A percentile compares a stretch with the other conserved stretches of the same genome.
phyloP scores from a whole-genome alignment of 2,888 invertebrate genomes.

The Palloptera scutellata region DNA sequence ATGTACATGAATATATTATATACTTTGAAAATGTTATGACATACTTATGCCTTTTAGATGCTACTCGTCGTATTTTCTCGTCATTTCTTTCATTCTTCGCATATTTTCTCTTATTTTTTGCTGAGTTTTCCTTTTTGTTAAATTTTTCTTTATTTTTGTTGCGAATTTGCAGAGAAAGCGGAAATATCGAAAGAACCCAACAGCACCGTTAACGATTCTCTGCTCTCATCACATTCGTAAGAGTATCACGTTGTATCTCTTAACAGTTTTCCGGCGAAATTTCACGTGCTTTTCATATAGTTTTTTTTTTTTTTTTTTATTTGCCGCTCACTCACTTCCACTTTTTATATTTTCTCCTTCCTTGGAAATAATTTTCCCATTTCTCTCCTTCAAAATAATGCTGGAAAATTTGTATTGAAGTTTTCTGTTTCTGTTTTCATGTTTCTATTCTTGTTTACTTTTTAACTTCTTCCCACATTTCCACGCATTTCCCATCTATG shows the following conservation, averaged over 20 bases:
- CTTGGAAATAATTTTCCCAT: background rate
- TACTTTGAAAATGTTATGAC: constrained; percentile 51
- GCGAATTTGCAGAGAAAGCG: background rate
- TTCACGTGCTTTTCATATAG: background rate
- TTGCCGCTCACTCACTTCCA: background rate
- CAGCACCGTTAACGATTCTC: background rate
- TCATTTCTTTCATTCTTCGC: constrained; percentile 1
- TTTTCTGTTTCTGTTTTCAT: constrained; percentile 7
- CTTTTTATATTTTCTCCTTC: background rate
- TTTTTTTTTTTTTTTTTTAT: background rate
- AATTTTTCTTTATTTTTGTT: background rate
- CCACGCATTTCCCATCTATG: background rate
- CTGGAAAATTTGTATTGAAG: background rate
- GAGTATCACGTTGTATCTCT: background rate
- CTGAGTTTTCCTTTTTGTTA: background rate
- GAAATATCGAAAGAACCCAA: too few relatives aligned
- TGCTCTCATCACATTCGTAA: background rate
- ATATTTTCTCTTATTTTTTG: background rate
- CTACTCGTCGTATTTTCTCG: constrained; percentile 26
- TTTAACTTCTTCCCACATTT: background rate
- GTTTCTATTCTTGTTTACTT: background rate
- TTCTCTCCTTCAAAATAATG: background rate
- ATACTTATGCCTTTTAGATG: constrained; percentile 54
- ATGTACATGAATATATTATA: constrained; percentile 26
- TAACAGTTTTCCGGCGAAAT: background rate